phyloP scores from a whole-genome alignment of 2,797 vertebrate species.

The Mus minutoides region DNA sequence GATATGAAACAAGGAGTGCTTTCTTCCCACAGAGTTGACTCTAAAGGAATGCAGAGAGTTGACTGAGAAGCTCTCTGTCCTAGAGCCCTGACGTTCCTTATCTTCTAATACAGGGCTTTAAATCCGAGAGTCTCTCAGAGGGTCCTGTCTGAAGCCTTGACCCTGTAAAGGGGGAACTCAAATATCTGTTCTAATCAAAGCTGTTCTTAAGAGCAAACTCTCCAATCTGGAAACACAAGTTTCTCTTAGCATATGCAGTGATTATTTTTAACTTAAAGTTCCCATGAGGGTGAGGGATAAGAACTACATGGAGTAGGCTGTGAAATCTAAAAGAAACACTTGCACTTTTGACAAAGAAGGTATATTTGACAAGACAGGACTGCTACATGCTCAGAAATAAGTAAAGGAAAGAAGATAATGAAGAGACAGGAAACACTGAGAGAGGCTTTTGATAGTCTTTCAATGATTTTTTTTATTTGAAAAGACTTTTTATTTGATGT shows the following conservation, averaged over 20 bases:
- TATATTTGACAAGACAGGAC: not conserved
- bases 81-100: not conserved
- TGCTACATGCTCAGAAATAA: not conserved
- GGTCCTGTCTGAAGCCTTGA: not conserved
- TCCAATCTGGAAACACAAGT: slow-evolving; percentile 49
- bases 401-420: not conserved
- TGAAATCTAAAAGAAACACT: not conserved
- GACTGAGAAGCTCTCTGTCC: not conserved
- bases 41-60: not conserved
- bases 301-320: not conserved
- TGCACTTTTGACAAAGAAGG: not conserved
- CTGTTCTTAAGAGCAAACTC: slow-evolving; percentile 3
- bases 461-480: not conserved
- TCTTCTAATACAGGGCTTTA: not conserved
- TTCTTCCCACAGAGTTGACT: not conserved
- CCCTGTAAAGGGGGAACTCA: not conserved
- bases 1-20: not conserved
- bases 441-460: not conserved
- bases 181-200: not conserved
- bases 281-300: not conserved
- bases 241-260: not conserved
- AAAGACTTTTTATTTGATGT: not conserved
- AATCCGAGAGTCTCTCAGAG: not conserved
- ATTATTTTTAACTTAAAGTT: slow-evolving; percentile 30
- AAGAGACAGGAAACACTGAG: not conserved